Conservation (phyloP, 2,888 invertebrate genomes). For the Hypena proboscidalis region DNA sequence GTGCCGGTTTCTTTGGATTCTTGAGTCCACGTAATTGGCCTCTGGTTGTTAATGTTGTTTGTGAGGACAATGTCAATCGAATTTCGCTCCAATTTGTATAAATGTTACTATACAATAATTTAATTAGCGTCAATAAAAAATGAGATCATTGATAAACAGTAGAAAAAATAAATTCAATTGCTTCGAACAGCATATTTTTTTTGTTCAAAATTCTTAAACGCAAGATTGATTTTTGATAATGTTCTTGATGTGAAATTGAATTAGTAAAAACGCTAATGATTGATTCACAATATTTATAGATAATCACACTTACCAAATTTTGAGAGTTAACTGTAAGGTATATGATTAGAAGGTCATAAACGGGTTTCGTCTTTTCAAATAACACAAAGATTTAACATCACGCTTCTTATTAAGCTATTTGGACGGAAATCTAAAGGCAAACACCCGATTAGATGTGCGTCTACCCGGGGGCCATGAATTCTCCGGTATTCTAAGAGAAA, state of each 20-base stretch:
- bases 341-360: slow-evolving; percentile 51
- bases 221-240: no score
- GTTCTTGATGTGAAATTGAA: neutral
- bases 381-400: slow-evolving; percentile 49
- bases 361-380: slow-evolving; percentile 47
- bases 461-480: slow-evolving; percentile 16
- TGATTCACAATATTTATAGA: no score
- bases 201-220: no score
- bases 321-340: slow-evolving; percentile 49
- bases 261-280: slow-evolving; percentile 3
- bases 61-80: neutral
- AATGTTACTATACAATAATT: no score
- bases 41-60: neutral
- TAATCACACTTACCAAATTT: slow-evolving; percentile 52
- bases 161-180: no score
- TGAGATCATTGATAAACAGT: no score
- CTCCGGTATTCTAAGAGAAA: slow-evolving; percentile 48
- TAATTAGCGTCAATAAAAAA: no score
- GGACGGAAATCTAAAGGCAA: slow-evolving; percentile 45
- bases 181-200: no score
- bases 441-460: slow-evolving; percentile 30
- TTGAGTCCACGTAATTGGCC: neutral
- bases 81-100: no score
- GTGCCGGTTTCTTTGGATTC: slow-evolving; percentile 8
- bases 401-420: slow-evolving; percentile 68